Percentiles rank a stretch among this genome's conserved stretches.
Evolutionary conservation across 2,888 invertebrate genomes (phyloP).

Genomic region (Habrosyne pyritoides): DNA sequence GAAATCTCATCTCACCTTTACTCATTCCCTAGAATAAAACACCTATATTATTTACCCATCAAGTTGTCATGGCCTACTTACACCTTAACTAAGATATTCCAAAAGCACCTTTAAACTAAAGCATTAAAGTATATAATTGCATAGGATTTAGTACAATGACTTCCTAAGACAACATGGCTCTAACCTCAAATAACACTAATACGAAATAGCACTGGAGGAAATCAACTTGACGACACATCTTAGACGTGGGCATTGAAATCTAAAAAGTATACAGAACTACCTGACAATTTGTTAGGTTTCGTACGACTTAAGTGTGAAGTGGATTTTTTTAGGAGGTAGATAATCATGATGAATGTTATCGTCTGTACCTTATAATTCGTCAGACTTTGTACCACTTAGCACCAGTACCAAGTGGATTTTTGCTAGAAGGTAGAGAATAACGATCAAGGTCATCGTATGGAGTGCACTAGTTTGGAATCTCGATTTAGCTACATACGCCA

Average conservation of each 20-base stretch:
- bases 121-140: neutral
- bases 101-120: neutral
- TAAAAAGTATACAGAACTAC: neutral
- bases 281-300: no score
- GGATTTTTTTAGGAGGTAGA: no score
- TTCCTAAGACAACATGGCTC: neutral
- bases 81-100: neutral
- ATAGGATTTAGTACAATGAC: neutral
- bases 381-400: no score
- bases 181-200: neutral
- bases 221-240: slow-evolving; percentile 2
- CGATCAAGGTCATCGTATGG: no score
- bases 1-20: no score
- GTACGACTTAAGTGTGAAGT: no score
- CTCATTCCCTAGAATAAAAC: neutral
- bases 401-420: no score
- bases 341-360: no score
- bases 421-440: no score
- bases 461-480: no score
- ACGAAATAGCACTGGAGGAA: neutral
- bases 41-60: neutral
- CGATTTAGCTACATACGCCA: no score
- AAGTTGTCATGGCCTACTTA: neutral
- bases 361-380: no score
- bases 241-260: neutral